A percentile compares a stretch with the other conserved stretches of the same genome.
phyloP scores from a whole-genome alignment of 2,888 invertebrate genomes.

The Augochlorella aurata region DNA sequence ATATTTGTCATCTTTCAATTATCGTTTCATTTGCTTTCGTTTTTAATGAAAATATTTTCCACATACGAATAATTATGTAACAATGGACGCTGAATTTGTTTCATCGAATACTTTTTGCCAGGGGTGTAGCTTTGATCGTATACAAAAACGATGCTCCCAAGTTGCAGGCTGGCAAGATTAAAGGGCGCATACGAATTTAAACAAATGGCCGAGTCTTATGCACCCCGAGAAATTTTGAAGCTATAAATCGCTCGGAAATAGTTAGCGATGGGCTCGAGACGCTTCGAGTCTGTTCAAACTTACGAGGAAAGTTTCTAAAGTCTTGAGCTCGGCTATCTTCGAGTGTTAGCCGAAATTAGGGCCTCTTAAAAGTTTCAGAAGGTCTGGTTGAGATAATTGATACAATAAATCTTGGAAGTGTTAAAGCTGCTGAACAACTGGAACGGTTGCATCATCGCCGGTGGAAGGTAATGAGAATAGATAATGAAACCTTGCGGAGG shows the following conservation, averaged over 20 bases:
- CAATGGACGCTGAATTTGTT: background rate
- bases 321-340: background rate
- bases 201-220: slow-evolving; percentile 11
- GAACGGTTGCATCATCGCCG: background rate
- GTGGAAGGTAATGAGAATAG: background rate
- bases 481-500: background rate
- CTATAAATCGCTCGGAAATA: background rate
- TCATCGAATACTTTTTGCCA: background rate
- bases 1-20: no score
- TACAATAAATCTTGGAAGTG: slow-evolving; percentile 17
- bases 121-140: background rate
- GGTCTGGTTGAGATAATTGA: slow-evolving; percentile 15
- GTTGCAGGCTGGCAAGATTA: background rate
- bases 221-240: slow-evolving; percentile 17
- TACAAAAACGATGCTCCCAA: slow-evolving; percentile 18
- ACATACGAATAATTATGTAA: background rate
- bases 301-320: slow-evolving; percentile 5
- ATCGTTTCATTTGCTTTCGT: no score
- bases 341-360: slow-evolving; percentile 12
- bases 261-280: slow-evolving; percentile 17
- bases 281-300: slow-evolving; percentile 21
- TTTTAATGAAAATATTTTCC: background rate
- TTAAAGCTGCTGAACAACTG: background rate
- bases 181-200: slow-evolving; percentile 12
- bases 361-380: slow-evolving; percentile 15